Base-by-base conservation (phyloP, 2,797 vertebrate species). In the Coranthus polyacanthus region DNA sequence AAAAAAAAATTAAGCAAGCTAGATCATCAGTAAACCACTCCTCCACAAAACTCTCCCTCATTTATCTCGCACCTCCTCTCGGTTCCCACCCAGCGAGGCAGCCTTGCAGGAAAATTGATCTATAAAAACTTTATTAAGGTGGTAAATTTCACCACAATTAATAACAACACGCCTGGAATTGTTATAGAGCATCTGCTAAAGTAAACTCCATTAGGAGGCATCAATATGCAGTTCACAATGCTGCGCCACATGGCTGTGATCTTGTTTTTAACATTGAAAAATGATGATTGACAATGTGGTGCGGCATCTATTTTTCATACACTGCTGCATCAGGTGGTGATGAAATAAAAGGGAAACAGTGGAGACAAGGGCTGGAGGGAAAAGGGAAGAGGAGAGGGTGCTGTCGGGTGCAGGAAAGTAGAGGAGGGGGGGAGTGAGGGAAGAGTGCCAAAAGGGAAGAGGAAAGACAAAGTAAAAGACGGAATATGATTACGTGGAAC, bases 51-150 rank as follows among this genome's bases (percentile, higher is more conserved):
- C 22, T 58, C 24, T 65, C 26, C 21, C 57, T 58, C 44, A 41
- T 81, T 83, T 83, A 81, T 72, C 47, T 64, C 43, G 47, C 17
- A 60, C 53, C 50, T 66, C 57, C 53, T 53, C 57, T 53, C 21
- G 18, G 38, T 63, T 85, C 53, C 63, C 49, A 82, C 41, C 74
- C 51, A 47, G 60, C 44, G 49, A 82, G 54, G 79, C 55, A 74
- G 79, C 62, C 18, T 66, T 9, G 45, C 82, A 85, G 89, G 83
- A 92, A 92, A 90, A 81, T 55, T 5, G 66, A 88, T 91, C 89
- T 37, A 92, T 93, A 84, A 92, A 94, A 92, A 91, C 81, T 92
- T 94, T 92, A 94, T 93, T 89, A 87, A 87, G 72, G 71, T 83
- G 62, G 65, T 92, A 93, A 91, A 93, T 92, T 91, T 82, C 58